Conservation (phyloP, 2,797 vertebrate species). For the Sebastes alutus region DNA sequence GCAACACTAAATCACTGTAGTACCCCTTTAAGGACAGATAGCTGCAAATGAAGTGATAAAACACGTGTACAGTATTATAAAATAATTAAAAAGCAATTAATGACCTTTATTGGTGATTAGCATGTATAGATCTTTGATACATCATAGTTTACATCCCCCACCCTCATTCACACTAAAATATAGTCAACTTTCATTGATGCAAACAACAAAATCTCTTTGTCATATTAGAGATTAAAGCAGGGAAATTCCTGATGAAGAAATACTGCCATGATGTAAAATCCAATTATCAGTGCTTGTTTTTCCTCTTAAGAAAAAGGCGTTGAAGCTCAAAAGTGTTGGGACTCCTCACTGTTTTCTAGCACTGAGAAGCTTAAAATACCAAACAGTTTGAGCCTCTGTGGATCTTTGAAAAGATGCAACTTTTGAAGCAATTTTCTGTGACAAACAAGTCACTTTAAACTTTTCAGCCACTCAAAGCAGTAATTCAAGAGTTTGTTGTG, state of each 20-base stretch:
- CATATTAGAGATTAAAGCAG: background rate
- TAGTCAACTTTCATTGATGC: background rate
- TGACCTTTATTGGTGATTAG: background rate
- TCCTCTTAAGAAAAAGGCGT: background rate
- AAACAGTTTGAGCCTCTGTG: background rate
- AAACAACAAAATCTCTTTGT: background rate
- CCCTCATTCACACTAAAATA: background rate
- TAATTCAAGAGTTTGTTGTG: conserved; percentile 13
- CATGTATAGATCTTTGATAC: background rate
- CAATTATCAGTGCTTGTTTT: background rate
- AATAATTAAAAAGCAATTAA: background rate
- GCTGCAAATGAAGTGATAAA: background rate
- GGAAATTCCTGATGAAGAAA: background rate
- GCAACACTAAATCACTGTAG: background rate
- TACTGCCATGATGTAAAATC: background rate
- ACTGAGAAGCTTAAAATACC: background rate
- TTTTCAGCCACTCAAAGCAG: conserved; percentile 5
- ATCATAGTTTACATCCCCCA: background rate
- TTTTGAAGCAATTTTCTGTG: conserved; percentile 10
- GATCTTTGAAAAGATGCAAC: conserved; percentile 10
- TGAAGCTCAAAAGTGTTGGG: background rate
- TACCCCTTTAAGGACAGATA: background rate
- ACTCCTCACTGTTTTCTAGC: background rate
- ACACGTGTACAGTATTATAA: background rate
- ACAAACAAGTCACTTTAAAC: conserved; percentile 20